A percentile compares a stretch with the other conserved stretches of the same genome.
Conservation (phyloP, 2,113 vertebrate genomes). For the Cinclus cinclus region DNA sequence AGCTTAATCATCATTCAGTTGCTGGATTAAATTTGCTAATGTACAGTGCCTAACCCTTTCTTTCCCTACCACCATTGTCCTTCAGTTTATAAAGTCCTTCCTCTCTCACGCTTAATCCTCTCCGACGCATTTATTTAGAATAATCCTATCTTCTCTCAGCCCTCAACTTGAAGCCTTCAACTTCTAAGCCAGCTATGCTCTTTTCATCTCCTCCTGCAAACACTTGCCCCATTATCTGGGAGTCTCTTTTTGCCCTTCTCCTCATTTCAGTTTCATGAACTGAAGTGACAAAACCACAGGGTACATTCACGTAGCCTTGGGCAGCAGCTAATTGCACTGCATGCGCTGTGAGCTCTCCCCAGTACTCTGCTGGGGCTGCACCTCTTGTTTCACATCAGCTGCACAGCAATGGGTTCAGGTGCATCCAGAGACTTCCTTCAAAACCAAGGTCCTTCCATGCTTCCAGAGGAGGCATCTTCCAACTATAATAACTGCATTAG, state of each 20-base stretch:
- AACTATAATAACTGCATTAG: neutral
- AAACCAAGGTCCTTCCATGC: neutral
- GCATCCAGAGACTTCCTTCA: neutral
- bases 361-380: accelerated
- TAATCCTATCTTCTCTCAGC: conserved; percentile 25
- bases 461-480: neutral
- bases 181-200: conserved; percentile 40
- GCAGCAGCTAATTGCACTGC: neutral
- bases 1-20: neutral
- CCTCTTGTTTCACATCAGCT: neutral
- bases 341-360: neutral
- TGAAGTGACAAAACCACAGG: neutral
- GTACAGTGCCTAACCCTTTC: neutral
- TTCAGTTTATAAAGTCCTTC: neutral
- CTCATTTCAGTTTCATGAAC: neutral
- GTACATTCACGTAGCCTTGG: neutral
- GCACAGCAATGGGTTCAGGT: neutral
- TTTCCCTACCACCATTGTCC: neutral
- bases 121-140: conserved; percentile 18
- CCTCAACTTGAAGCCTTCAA: conserved; percentile 4
- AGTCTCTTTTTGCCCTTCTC: neutral
- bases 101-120: conserved; percentile 17
- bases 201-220: neutral
- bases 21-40: neutral
- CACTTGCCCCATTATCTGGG: neutral